Conservation (phyloP, 2,113 vertebrate species). For the Cochlearius cochlearius region DNA sequence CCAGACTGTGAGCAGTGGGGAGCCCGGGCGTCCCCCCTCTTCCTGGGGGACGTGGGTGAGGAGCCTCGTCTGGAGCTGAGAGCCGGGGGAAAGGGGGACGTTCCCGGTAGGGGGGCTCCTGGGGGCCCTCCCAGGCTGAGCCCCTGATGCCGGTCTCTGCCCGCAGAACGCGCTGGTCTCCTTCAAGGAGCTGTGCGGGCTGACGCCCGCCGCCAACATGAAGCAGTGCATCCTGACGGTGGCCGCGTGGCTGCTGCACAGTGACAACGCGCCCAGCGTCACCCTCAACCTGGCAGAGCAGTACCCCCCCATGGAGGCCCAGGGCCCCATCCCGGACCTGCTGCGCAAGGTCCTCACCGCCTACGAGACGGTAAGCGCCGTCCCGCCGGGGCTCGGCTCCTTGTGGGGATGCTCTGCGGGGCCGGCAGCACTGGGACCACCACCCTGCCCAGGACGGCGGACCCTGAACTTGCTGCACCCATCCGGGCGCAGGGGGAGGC, state of each 20-base stretch:
- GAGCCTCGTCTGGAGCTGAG: neutral
- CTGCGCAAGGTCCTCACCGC: slow-evolving; percentile 89
- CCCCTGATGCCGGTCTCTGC: neutral
- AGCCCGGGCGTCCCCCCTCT: neutral
- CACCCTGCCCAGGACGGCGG: neutral
- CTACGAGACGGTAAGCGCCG: slow-evolving; percentile 82
- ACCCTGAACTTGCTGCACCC: neutral
- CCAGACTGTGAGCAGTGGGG: rapidly evolving
- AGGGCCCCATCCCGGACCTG: slow-evolving; percentile 85
- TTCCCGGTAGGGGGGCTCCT: rapidly evolving
- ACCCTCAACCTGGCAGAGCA: slow-evolving; percentile 85
- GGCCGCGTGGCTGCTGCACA: slow-evolving; percentile 88
- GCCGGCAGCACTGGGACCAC: neutral
- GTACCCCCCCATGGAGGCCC: slow-evolving; percentile 89
- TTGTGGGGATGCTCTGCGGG: rapidly evolving
- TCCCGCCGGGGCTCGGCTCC: rapidly evolving
- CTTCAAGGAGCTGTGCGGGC: slow-evolving; percentile 91
- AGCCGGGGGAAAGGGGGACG: rapidly evolving
- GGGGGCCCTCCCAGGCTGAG: neutral
- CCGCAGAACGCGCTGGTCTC: slow-evolving; percentile 89
- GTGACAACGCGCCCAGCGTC: slow-evolving; percentile 78
- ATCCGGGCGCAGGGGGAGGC: rapidly evolving
- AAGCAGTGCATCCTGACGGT: slow-evolving; percentile 92
- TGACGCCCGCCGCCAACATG: slow-evolving; percentile 90
- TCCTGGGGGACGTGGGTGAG: rapidly evolving